Conservation (phyloP, 2,888 invertebrate genomes). For the Drosophila kuntzei region DNA sequence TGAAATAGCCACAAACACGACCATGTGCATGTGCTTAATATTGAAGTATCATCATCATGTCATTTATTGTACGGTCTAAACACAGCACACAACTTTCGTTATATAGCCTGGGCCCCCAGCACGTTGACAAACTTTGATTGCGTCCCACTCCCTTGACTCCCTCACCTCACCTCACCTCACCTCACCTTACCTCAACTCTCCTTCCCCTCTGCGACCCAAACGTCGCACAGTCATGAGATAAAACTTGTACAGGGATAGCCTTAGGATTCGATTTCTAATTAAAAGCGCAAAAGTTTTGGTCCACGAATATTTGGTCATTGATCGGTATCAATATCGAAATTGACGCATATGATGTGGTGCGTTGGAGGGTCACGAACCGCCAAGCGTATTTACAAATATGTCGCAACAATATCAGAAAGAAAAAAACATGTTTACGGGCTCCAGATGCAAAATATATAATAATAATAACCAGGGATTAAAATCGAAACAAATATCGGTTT, state of each 20-base stretch:
- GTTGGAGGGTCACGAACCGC: background rate
- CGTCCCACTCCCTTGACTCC: slow-evolving; percentile 2
- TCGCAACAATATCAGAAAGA: no score
- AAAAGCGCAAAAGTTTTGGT: slow-evolving; percentile 72
- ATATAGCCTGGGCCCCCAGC: background rate
- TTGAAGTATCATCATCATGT: slow-evolving; percentile 43
- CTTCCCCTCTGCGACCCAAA: background rate
- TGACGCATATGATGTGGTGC: slow-evolving; percentile 34
- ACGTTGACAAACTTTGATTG: slow-evolving; percentile 51
- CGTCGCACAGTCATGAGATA: slow-evolving; percentile 33
- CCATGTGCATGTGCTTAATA: slow-evolving; percentile 47
- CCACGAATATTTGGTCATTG: slow-evolving; percentile 44
- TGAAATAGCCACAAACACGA: slow-evolving; percentile 38
- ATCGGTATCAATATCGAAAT: slow-evolving; percentile 63
- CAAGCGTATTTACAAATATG: no score
- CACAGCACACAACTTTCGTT: slow-evolving; percentile 16
- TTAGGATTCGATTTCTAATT: slow-evolving; percentile 73
- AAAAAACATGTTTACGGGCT: no score
- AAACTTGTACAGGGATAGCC: slow-evolving; percentile 58
- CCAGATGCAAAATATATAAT: no score
- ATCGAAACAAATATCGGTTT: no score
- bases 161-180: background rate
- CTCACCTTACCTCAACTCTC: no score
- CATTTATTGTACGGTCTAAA: slow-evolving; percentile 32
- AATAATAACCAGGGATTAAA: no score